phyloP scores from a whole-genome alignment of 2,113 vertebrate genomes.

The Crotalus horridus region DNA sequence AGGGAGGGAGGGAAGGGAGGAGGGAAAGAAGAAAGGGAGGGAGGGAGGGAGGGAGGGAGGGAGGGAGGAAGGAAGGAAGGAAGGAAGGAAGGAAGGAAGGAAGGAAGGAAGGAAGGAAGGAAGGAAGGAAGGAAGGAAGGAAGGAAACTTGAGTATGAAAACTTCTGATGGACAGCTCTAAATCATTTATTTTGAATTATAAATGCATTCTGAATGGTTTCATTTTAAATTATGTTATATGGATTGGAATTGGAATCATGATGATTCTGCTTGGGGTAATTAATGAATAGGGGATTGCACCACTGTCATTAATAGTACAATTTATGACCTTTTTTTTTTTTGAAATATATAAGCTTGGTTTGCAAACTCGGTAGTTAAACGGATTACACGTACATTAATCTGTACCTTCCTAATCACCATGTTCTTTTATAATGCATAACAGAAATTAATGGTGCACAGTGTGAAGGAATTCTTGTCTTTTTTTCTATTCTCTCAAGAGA shows the following conservation, averaged over 20 bases:
- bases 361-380: not conserved
- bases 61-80: no score
- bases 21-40: not conserved
- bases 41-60: no score
- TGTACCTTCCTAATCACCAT: not conserved
- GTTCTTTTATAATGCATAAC: not conserved
- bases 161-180: not conserved
- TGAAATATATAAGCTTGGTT: not conserved
- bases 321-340: no score
- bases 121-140: not conserved
- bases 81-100: no score
- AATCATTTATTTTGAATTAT: not conserved
- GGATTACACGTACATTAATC: not conserved
- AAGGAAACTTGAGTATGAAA: not conserved
- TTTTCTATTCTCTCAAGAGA: not conserved
- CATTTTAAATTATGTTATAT: not conserved
- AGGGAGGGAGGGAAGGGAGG: not conserved
- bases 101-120: no score
- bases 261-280: not conserved
- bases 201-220: not conserved
- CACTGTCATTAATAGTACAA: not conserved
- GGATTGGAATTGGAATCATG: not conserved
- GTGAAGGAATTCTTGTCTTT: not conserved
- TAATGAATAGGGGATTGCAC: not conserved
- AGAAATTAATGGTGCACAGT: not conserved